phyloP scores from a whole-genome alignment of 2,797 vertebrate genomes.

The Acanthurus lineatus region DNA sequence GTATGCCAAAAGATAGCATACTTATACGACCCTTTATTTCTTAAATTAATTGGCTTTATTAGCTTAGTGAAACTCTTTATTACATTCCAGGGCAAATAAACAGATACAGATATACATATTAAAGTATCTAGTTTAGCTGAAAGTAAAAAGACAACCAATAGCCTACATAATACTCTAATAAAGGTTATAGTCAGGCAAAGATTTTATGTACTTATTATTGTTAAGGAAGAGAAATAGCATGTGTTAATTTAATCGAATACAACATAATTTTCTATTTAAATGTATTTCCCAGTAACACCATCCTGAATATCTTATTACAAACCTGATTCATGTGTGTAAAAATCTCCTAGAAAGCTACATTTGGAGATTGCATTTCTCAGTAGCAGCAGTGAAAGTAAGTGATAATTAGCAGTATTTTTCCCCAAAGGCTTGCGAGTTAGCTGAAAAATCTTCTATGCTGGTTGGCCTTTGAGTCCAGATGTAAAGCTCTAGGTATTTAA shows the following conservation, averaged over 20 bases:
- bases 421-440: conserved; percentile 36
- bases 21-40: background rate
- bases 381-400: conserved; percentile 38
- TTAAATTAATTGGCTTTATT: conserved; percentile 3
- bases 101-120: conserved; percentile 12
- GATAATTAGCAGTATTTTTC: conserved; percentile 51
- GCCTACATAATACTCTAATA: conserved; percentile 15
- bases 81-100: conserved; percentile 17
- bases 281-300: conserved; percentile 12
- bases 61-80: conserved; percentile 2
- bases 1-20: background rate
- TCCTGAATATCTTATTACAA: conserved; percentile 32
- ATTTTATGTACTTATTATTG: conserved; percentile 17
- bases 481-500: conserved; percentile 59
- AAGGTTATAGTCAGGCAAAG: conserved; percentile 12
- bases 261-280: background rate
- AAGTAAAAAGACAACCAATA: conserved; percentile 21
- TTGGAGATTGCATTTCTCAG: conserved; percentile 29
- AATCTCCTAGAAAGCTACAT: conserved; percentile 25
- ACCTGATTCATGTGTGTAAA: conserved; percentile 19
- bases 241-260: background rate
- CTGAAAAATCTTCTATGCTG: conserved; percentile 49
- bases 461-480: conserved; percentile 51
- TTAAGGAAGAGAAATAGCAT: conserved; percentile 1
- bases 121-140: background rate